Evolutionary conservation across 2,888 invertebrate species (phyloP).

Genomic region (Protodeltote pygarga): DNA sequence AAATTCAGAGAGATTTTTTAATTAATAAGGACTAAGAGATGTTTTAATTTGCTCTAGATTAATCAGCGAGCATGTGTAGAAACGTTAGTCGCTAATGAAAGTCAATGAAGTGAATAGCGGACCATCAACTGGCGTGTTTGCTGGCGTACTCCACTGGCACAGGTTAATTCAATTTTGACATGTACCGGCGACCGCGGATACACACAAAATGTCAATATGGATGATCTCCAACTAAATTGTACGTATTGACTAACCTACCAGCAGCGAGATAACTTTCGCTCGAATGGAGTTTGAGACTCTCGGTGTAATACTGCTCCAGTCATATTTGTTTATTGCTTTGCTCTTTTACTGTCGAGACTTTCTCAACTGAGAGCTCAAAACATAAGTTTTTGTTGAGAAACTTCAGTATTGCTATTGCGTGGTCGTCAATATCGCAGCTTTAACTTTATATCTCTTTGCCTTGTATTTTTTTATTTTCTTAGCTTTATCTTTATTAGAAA

Average conservation of each 20-base stretch:
- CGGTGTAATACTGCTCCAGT: slow-evolving; percentile 23
- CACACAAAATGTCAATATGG: slow-evolving; percentile 25
- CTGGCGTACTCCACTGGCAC: slow-evolving; percentile 30
- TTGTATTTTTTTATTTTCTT: no score
- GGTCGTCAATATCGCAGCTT: slow-evolving; percentile 13
- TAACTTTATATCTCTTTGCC: slow-evolving; percentile 1
- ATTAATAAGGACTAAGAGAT: slow-evolving; percentile 21
- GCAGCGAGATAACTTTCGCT: slow-evolving; percentile 16
- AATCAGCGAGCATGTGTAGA: slow-evolving; percentile 43
- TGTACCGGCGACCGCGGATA: slow-evolving; percentile 45
- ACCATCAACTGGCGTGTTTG: slow-evolving; percentile 49
- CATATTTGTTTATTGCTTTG: slow-evolving; percentile 34
- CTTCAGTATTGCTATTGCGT: slow-evolving; percentile 26
- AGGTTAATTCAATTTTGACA: slow-evolving; percentile 75
- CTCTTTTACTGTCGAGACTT: slow-evolving; percentile 26
- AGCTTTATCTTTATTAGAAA: no score
- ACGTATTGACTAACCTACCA: background rate
- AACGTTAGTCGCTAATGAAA: slow-evolving; percentile 61
- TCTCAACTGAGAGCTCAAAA: slow-evolving; percentile 10
- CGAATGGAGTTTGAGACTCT: slow-evolving; percentile 11
- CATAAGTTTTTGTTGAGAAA: slow-evolving; percentile 28
- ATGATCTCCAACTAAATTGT: slow-evolving; percentile 34
- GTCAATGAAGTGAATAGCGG: slow-evolving; percentile 53
- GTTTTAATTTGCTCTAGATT: slow-evolving; percentile 25
- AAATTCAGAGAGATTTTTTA: no score